Conservation (phyloP, 2,797 vertebrate species). For the Phylloscopus collybita region DNA sequence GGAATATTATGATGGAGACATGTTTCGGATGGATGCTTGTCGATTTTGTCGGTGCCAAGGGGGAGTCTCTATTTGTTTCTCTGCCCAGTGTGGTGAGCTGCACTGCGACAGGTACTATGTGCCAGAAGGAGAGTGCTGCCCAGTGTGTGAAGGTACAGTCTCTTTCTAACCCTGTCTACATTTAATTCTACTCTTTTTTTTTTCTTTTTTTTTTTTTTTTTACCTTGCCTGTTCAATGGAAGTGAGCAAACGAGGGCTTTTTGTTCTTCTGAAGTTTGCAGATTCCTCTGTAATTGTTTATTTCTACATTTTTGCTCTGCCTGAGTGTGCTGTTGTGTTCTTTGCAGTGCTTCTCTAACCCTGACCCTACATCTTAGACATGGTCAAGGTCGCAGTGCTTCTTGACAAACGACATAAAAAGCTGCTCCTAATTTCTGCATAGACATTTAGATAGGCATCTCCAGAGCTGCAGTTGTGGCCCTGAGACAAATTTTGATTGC, state of each 20-base stretch:
- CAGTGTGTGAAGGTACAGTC: conserved; percentile 87
- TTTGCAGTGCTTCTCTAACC: not conserved
- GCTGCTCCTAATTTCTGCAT: not conserved
- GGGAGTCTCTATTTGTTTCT: conserved; percentile 89
- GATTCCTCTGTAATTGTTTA: not conserved
- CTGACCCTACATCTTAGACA: not conserved
- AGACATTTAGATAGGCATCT: not conserved
- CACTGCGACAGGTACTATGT: conserved; percentile 88
- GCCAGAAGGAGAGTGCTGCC: conserved; percentile 90
- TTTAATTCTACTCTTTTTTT: not conserved
- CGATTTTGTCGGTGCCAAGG: conserved; percentile 89
- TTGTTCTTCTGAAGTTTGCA: not conserved
- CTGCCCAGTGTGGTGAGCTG: conserved; percentile 87
- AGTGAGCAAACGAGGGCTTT: not conserved
- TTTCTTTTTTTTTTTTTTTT: not conserved
- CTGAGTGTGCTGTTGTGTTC: not conserved
- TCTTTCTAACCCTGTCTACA: not conserved
- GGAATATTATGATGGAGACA: conserved; percentile 87
- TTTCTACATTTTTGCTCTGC: not conserved
- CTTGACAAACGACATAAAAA: not conserved
- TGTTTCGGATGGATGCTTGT: conserved; percentile 89
- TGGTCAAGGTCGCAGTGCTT: not conserved
- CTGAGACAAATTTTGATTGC: not conserved
- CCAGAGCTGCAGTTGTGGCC: not conserved
- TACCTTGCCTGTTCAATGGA: not conserved